These are phyloP conservation scores for Euphydryas editha DNA, from an alignment of 2,888 invertebrate genomes.

Conservation along the genomic window DNA sequence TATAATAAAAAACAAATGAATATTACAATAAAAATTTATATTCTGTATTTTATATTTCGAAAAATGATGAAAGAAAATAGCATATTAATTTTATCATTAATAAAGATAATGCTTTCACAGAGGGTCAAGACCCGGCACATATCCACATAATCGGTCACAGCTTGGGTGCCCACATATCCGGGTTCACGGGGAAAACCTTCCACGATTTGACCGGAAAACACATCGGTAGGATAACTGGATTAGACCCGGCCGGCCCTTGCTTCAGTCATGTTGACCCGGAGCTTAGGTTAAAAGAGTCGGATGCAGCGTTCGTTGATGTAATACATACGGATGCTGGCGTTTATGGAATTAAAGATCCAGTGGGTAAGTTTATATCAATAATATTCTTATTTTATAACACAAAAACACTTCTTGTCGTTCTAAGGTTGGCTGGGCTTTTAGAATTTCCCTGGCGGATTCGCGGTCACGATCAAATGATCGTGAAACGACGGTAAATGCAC, in stretches of 20 bases:
- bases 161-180: constrained; percentile 70
- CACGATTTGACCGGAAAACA: constrained; percentile 52
- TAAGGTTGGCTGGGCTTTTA: no score
- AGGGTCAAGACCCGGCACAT: constrained; percentile 54
- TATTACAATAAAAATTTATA: no score
- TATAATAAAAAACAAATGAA: no score
- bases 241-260: constrained; percentile 78
- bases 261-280: constrained; percentile 59
- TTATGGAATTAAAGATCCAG: constrained; percentile 58
- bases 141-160: constrained; percentile 77
- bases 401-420: no score
- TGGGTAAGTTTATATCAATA: constrained; percentile 57
- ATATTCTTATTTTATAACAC: neutral
- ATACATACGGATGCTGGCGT: constrained; percentile 70
- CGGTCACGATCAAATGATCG: no score
- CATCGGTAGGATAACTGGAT: constrained; percentile 64
- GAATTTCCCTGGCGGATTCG: no score
- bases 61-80: neutral
- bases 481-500: no score
- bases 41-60: no score
- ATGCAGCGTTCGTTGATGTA: constrained; percentile 68
- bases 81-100: no score
- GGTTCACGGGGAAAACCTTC: constrained; percentile 67
- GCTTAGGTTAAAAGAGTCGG: constrained; percentile 54
- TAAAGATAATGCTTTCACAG: no score